phyloP scores from a whole-genome alignment of 2,888 invertebrate genomes.

The Protophormia terraenovae region DNA sequence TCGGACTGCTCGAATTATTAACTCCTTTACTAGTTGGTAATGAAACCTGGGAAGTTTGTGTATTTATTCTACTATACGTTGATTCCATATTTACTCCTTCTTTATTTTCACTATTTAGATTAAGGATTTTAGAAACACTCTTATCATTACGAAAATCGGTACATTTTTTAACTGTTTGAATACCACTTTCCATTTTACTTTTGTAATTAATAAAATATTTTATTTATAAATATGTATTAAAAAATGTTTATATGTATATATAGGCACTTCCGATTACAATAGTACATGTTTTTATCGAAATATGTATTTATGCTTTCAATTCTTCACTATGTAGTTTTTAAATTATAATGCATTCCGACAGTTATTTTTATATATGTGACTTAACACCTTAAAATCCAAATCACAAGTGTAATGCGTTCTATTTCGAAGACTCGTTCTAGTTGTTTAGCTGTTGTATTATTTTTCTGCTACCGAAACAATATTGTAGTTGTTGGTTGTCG shows the following conservation, averaged over 20 bases:
- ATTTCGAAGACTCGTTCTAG: slow-evolving; percentile 77
- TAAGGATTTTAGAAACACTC: slow-evolving; percentile 19
- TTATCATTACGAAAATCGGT: slow-evolving; percentile 14
- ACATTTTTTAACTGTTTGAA: slow-evolving; percentile 6
- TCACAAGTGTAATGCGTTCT: slow-evolving; percentile 80
- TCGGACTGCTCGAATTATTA: slow-evolving; percentile 74
- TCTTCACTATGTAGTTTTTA: slow-evolving; percentile 5
- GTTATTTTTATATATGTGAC: slow-evolving; percentile 60
- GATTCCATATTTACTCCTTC: slow-evolving; percentile 41
- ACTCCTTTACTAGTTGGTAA: slow-evolving; percentile 36
- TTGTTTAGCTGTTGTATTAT: slow-evolving; percentile 70
- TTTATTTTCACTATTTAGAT: slow-evolving; percentile 45
- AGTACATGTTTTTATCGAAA: neutral
- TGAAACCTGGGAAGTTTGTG: slow-evolving; percentile 73
- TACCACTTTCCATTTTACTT: slow-evolving; percentile 49
- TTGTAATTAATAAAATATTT: slow-evolving; percentile 23
- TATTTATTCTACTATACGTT: slow-evolving; percentile 67
- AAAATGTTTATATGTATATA: slow-evolving; percentile 18
- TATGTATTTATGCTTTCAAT: slow-evolving; percentile 25
- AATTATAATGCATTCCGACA: slow-evolving; percentile 53
- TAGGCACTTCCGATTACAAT: slow-evolving; percentile 59
- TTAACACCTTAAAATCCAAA: slow-evolving; percentile 80
- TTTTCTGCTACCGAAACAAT: slow-evolving; percentile 55
- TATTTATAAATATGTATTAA: neutral
- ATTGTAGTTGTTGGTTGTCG: slow-evolving; percentile 57